These are phyloP conservation scores for Hypomesus transpacificus DNA, from an alignment of 2,113 vertebrate species.

Conservation along the genomic window DNA sequence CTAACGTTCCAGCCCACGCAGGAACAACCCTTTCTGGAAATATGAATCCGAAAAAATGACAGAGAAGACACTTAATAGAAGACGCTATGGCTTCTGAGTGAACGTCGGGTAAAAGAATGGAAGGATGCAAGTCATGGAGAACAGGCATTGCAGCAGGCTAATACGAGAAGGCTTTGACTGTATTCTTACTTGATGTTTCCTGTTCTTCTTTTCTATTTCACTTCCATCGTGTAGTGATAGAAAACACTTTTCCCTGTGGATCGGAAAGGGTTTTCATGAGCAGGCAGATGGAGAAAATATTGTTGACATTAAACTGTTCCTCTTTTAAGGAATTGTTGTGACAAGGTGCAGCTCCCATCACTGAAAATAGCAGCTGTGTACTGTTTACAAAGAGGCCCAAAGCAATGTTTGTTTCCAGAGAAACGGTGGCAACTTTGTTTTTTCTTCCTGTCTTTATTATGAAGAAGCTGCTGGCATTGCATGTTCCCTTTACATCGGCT, in stretches of 20 bases:
- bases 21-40: conserved; percentile 29
- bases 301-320: conserved; percentile 80
- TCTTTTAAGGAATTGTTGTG: conserved; percentile 77
- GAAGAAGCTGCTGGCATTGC: conserved; percentile 63
- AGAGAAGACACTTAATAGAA: conserved; percentile 47
- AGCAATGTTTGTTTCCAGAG: conserved; percentile 72
- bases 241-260: conserved; percentile 65
- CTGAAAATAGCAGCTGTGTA: conserved; percentile 66
- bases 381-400: conserved; percentile 73
- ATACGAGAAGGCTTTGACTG: conserved; percentile 58
- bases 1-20: conserved; percentile 14
- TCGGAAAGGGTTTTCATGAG: conserved; percentile 64
- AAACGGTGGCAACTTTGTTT: conserved; percentile 62
- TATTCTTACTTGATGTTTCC: conserved; percentile 59
- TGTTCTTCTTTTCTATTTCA: conserved; percentile 57
- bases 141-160: conserved; percentile 46
- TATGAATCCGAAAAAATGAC: conserved; percentile 53
- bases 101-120: conserved; percentile 48
- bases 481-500: conserved; percentile 58
- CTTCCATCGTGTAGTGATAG: conserved; percentile 48
- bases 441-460: conserved; percentile 59
- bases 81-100: conserved; percentile 44
- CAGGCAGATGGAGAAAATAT: conserved; percentile 75
- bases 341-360: conserved; percentile 78
- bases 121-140: conserved; percentile 58